Conservation (phyloP, 2,888 invertebrate genomes). For the Romanomermis culicivorax region DNA sequence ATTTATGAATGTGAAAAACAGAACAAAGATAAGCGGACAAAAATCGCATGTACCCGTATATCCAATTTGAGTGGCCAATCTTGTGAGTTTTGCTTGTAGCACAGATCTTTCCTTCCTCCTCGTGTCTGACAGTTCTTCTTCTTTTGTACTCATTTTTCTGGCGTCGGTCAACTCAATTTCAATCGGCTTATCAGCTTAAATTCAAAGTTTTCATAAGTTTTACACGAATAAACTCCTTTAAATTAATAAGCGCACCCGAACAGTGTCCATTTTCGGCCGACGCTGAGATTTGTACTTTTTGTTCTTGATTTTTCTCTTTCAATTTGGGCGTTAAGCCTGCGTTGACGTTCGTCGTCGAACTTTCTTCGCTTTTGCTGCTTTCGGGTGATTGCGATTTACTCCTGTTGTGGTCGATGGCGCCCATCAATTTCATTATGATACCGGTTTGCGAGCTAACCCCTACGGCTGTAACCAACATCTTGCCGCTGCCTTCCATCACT, state of each 20-base stretch:
- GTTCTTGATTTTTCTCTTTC: too few species aligned
- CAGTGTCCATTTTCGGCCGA: background rate
- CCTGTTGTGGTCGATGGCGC: conserved; percentile 23
- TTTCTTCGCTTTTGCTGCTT: too few species aligned
- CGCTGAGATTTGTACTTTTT: too few species aligned
- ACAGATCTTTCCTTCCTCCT: conserved; percentile 76
- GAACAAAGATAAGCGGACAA: background rate
- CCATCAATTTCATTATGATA: conserved; percentile 28
- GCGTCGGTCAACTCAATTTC: background rate
- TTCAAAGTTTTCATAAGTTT: too few species aligned
- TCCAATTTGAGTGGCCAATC: conserved; percentile 95
- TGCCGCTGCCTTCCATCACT: conserved; percentile 25
- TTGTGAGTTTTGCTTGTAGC: conserved; percentile 89
- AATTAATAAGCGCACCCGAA: background rate
- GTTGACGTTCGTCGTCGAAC: too few species aligned
- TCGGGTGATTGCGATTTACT: conserved; percentile 14
- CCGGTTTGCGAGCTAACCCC: conserved; percentile 27
- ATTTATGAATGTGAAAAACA: background rate
- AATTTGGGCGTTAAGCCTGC: too few species aligned
- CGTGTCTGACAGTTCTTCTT: conserved; percentile 8
- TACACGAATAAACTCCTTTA: too few species aligned
- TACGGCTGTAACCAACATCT: conserved; percentile 24
- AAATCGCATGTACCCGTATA: conserved; percentile 50
- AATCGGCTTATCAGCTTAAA: background rate
- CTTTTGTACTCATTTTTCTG: background rate